phyloP scores from a whole-genome alignment of 2,888 invertebrate genomes.

The Drosophila ustulata region DNA sequence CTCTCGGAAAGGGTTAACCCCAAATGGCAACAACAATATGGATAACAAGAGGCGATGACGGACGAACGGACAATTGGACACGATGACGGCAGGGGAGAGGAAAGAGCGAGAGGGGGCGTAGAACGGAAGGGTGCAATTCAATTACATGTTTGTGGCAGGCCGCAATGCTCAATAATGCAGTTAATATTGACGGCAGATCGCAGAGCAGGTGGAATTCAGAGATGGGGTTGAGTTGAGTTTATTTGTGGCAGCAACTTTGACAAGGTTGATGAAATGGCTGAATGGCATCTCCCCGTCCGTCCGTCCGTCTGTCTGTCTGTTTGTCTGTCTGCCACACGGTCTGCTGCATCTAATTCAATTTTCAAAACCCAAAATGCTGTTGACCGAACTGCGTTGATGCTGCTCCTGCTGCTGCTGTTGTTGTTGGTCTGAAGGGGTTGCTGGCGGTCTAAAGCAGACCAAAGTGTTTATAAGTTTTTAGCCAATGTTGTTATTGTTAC shows the following conservation, averaged over 20 bases:
- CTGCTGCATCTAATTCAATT: constrained; percentile 82
- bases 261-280: constrained; percentile 58
- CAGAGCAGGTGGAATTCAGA: neutral
- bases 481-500: constrained; percentile 52
- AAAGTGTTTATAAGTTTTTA: constrained; percentile 79
- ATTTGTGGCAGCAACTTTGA: constrained; percentile 28
- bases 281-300: constrained; percentile 20
- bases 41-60: constrained; percentile 56
- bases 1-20: constrained; percentile 53
- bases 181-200: constrained; percentile 70
- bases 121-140: constrained; percentile 75
- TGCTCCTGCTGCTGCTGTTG: constrained; percentile 24
- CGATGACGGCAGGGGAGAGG: constrained; percentile 20
- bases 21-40: constrained; percentile 37
- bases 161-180: constrained; percentile 80
- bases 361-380: constrained; percentile 78
- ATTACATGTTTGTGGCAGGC: constrained; percentile 80
- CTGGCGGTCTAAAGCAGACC: constrained; percentile 27
- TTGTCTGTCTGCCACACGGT: constrained; percentile 65
- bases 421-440: constrained; percentile 46
- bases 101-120: neutral
- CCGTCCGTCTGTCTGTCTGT: constrained; percentile 13
- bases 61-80: constrained; percentile 44
- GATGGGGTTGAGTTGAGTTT: neutral
- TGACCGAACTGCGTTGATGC: constrained; percentile 75